Base-by-base conservation (phyloP, 2,797 vertebrate genomes). In the Anomalospiza imberbis region DNA sequence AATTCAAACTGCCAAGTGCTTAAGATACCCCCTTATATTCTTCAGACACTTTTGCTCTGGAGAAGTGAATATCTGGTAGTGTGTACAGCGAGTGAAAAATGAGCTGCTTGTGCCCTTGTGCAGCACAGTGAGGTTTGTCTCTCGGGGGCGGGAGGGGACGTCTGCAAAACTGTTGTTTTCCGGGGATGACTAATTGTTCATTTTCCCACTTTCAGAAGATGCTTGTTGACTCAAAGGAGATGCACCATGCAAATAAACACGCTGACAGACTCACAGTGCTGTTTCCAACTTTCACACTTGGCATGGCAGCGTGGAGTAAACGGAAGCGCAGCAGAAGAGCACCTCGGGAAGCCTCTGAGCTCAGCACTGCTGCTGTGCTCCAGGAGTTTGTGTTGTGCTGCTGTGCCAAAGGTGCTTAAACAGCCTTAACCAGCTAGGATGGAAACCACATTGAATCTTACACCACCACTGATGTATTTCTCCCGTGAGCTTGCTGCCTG, bases 151-250 rank as follows among this genome's bases (percentile, higher is more conserved):
- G 21, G 29, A 89, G 54, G 45, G 42, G 13, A 82, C 0, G 17
- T 40, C 71, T 71, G 60, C 66, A 44, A 71, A 93, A 90, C 61
- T 19, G 26, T 70, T 96, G 67, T 84, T 96, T 91, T 93, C 81
- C 10, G 12, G 72, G 65, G 55, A 88, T 78, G 94, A 79, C 62
- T 85, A 95, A 95, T 75, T 89, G 79, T 50, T 97, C 68, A 47
- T 63, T 91, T 96, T 84, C 78, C 88, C 66, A 61, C 83, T 77
- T 53, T 17, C 18, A 42, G 91, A 89, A 58, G 44, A 54, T 4
- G 44, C 16, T 19, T 40, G 47, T 89, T 91, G 91, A 88, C 95
- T 97, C 79, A 78, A 45, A 77, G 53, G 62, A 63, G 75, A 58
- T 54, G 85, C 79, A 32, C 63, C 63, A 10, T 36, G 58, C n/a